Base-by-base conservation (phyloP, 1,140 invertebrate species). In the Diprion similis region DNA sequence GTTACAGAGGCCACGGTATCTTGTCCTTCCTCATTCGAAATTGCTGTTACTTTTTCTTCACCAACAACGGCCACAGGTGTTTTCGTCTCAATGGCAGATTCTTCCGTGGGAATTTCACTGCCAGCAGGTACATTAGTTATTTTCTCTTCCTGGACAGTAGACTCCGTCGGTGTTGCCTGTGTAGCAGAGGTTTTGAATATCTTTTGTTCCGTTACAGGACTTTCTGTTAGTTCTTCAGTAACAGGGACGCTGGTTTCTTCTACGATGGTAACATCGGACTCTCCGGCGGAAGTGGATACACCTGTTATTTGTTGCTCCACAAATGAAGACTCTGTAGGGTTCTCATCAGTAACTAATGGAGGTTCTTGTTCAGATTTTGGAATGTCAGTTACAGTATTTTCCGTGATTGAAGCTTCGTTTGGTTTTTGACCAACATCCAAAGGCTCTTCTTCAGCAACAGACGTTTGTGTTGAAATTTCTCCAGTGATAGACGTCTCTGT, bases 161-260 rank as follows among this genome's bases (percentile, higher is more conserved):
- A 47, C 73, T 79, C 72, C 47, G 74, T 73, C 18, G 69, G 66
- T 69, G 71, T 67, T 10, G 71, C 76, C 8, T 75, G 68, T 13
- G 46, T 67, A 9, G 51, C 37, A 47, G 72, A 18, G 18, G 18
- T n/a, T 69, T 73, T 10, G 9, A 46, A 46, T 17, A 46, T 15
- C 45, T 71, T 24, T 10, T 71, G 59, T 68, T 68, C 66, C 51
- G 71, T 64, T 0, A 46, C 69, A 13, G 72, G 37, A 64, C 66
- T 48, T 19, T 71, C 73, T 59, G 73, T 75, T 17, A 71, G 70
- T 68, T 70, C 11, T 24, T 59, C 69, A 24, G 45, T 17, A 46
- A 13, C 72, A 19, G 69, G 11, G 72, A 68, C 19, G 71, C 73
- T 70, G 1, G 74, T 70, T 68, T n/a, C 75, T 74, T 77, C 70